phyloP scores from a whole-genome alignment of 2,113 vertebrate genomes.

The Corydoras maculifer region DNA sequence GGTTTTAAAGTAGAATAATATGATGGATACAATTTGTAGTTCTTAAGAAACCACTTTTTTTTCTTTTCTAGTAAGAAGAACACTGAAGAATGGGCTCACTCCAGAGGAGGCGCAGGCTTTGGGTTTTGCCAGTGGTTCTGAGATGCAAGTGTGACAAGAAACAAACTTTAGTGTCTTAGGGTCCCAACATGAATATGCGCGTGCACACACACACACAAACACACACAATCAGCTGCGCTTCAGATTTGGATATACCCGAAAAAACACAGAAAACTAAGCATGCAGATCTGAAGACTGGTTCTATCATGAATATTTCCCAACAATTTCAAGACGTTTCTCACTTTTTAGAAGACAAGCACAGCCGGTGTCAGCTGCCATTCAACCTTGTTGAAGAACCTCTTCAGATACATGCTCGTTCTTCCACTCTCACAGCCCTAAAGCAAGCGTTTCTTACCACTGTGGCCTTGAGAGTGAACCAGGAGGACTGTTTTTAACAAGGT shows the following conservation, averaged over 20 bases:
- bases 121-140: slow-evolving; percentile 81
- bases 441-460: slow-evolving; percentile 31
- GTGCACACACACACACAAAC: slow-evolving; percentile 45
- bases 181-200: slow-evolving; percentile 37
- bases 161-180: slow-evolving; percentile 36
- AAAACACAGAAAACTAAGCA: slow-evolving; percentile 17
- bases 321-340: slow-evolving; percentile 5
- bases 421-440: slow-evolving; percentile 1
- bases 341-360: slow-evolving; percentile 42
- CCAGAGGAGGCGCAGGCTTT: slow-evolving; percentile 90
- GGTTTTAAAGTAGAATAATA: too few species aligned
- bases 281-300: slow-evolving; percentile 7
- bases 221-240: slow-evolving; percentile 22
- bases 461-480: slow-evolving; percentile 51
- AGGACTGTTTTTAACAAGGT: slow-evolving; percentile 13
- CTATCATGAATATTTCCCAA: slow-evolving; percentile 9
- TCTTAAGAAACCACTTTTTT: slow-evolving; percentile 5
- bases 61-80: slow-evolving; percentile 79
- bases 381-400: background rate
- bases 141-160: slow-evolving; percentile 84
- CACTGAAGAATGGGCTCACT: slow-evolving; percentile 87
- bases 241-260: slow-evolving; percentile 6
- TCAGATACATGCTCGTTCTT: slow-evolving; percentile 7
- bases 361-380: slow-evolving; percentile 1
- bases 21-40: too few species aligned